Evolutionary conservation across 2,888 invertebrate species (phyloP), one percentile per base, ranked within the genome.

Genomic region (Pheosia gnoma): DNA sequence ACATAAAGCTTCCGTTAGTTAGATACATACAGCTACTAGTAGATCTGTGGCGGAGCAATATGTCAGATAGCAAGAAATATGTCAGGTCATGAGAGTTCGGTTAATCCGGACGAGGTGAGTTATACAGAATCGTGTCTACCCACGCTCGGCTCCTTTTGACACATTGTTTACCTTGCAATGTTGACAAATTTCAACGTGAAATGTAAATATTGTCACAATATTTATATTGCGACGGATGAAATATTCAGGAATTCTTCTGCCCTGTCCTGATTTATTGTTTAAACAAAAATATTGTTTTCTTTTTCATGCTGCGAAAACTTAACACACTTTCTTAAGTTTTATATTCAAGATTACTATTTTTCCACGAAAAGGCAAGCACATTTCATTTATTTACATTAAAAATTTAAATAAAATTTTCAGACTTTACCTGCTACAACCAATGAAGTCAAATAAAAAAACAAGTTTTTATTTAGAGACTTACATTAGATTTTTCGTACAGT

Each of bases 161-260:
- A 63, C 63, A 67, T 51, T 65, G 60, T 67, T 70, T 67, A 63
- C 59, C 58, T 63, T 58, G 62, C 63, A 61, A 63, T 68, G 58
- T 66, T 69, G 62, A 67, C 59, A 63, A 59, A 63, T 62, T 58
- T 59, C 3, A 62, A 62, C 52, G 58, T 66, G 39, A 58, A 62
- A 66, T 62, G 58, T 62, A 62, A 66, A 63, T 60, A 66, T 66
- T 64, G 59, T 60, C 36, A 59, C 57, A 57, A 63, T 57, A 63
- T 63, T 62, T 59, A 61, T 58, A 64, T 61, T 53, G 41, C 38
- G 38, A 56, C 8, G 41, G 56, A 10, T 60, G 7, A 64, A 67
- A 61, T 62, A 70, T 66, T 67, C 58, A 60, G 61, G 49, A 67
- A 59, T 64, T 64, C 59, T 65, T 65, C 54, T 56, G 53, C 53